Base-by-base conservation (phyloP, 2,888 invertebrate species). In the Auanema freiburgensis region DNA sequence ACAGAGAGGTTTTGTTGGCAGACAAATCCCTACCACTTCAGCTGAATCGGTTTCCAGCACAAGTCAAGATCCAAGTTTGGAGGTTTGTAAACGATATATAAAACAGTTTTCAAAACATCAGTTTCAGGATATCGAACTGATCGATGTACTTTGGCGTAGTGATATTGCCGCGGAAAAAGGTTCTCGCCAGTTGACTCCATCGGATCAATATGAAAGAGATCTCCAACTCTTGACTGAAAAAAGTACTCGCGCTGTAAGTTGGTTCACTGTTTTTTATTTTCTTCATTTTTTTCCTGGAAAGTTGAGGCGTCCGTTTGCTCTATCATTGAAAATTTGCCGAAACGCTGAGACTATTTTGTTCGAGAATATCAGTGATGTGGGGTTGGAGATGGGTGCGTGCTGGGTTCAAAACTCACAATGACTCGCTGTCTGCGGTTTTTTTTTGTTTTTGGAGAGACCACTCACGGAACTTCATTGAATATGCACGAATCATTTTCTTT, bases 71-170 rank as follows among this genome's bases (percentile, higher is more conserved):
- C 56, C 56, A 10, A 57, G 51, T 57, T 42, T 61, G 14, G 61
- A 59, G 61, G 55, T 55, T 24, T 4, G 42, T 16, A 41, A 4
- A 18, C 2, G n/a, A n/a, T 5, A 52, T 12, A 23, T 33, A 53
- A 14, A 25, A 40, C 24, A 53, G 8, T 25, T 53, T 8, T 12
- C 12, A 25, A 11, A 56, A 5, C 25, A 33, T 8, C 8, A 5
- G 33, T 33, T 60, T 44, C 62, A 79, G 75, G 83, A 83, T 65
- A 73, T 78, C 41, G 83, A 83, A 24, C 70, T 79, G 25, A 83
- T 83, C 60, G 83, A 83, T 65, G 72, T 77, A 6, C 67, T 77
- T n/a, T 83, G 83, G 83, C 72, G 83, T 23, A 72, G 69, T 24
- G 83, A 83, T 64, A 79, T 83, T 50, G 74, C 69, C 11, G 58